Conservation (phyloP, 2,888 invertebrate species). For the Tridacna gigas region DNA sequence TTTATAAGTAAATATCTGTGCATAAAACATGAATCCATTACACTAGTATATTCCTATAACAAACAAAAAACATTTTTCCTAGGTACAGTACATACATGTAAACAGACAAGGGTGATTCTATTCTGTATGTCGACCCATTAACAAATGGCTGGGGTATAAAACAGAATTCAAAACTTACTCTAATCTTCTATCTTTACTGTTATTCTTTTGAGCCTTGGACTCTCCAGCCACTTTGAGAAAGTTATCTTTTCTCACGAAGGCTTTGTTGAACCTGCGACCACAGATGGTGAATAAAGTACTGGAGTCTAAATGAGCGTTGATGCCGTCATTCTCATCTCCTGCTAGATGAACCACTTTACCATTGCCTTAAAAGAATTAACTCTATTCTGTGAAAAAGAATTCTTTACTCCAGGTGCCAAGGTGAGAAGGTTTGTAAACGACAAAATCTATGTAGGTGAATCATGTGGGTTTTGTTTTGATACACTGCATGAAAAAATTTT, state of each 20-base stretch:
- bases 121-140: neutral
- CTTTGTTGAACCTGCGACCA: conserved; percentile 69
- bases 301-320: conserved; percentile 61
- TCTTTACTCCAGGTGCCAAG: too few species aligned
- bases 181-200: conserved; percentile 64
- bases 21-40: neutral
- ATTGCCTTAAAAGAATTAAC: conserved; percentile 59
- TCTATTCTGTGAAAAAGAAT: too few species aligned
- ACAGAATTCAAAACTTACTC: conserved; percentile 24
- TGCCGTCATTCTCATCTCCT: conserved; percentile 69
- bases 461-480: too few species aligned
- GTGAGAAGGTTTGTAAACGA: too few species aligned
- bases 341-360: conserved; percentile 64
- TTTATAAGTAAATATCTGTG: too few species aligned
- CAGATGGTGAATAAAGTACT: conserved; percentile 63
- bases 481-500: too few species aligned
- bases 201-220: conserved; percentile 68
- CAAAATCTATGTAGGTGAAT: too few species aligned
- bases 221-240: conserved; percentile 63
- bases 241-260: conserved; percentile 61
- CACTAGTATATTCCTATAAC: neutral
- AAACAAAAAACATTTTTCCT: neutral
- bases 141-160: neutral
- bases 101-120: neutral
- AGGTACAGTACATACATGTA: neutral